These are phyloP conservation scores for Agrochola lychnidis DNA, from an alignment of 2,888 invertebrate genomes.

Conservation along the genomic window DNA sequence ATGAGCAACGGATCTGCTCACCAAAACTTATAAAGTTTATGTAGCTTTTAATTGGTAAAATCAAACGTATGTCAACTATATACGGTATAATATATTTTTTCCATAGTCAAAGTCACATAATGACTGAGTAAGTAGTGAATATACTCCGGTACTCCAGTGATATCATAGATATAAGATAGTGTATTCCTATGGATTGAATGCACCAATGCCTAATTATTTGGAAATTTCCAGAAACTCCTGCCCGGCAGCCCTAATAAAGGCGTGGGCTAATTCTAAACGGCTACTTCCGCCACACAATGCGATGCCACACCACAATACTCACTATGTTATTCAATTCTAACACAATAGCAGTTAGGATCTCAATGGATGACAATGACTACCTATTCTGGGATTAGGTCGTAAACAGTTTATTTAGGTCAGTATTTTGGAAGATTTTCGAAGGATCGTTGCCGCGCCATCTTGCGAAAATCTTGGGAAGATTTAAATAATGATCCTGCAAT, in stretches of 20 bases:
- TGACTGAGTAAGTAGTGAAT: neutral
- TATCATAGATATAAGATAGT: too few relatives aligned
- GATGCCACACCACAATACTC: slow-evolving; percentile 39
- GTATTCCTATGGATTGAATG: neutral
- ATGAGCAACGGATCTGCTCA: neutral
- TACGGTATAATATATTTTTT: neutral
- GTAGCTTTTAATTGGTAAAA: neutral
- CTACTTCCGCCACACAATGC: slow-evolving; percentile 61
- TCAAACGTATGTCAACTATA: neutral
- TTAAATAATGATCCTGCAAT: neutral
- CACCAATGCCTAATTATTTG: neutral
- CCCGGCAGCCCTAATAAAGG: slow-evolving; percentile 29
- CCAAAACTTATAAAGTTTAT: neutral
- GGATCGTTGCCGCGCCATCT: fast-evolving
- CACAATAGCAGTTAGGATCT: slow-evolving; percentile 40
- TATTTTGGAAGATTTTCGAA: neutral
- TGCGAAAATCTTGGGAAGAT: neutral
- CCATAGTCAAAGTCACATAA: neutral
- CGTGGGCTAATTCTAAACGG: slow-evolving; percentile 58
- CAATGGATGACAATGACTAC: slow-evolving; percentile 22
- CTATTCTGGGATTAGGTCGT: slow-evolving; percentile 15
- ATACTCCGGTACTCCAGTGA: neutral
- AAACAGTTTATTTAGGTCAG: slow-evolving; percentile 26
- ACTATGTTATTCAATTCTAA: slow-evolving; percentile 58
- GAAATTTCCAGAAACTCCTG: slow-evolving; percentile 12